Conservation (phyloP, 2,113 vertebrate genomes). For the Salvelinus namaycush region DNA sequence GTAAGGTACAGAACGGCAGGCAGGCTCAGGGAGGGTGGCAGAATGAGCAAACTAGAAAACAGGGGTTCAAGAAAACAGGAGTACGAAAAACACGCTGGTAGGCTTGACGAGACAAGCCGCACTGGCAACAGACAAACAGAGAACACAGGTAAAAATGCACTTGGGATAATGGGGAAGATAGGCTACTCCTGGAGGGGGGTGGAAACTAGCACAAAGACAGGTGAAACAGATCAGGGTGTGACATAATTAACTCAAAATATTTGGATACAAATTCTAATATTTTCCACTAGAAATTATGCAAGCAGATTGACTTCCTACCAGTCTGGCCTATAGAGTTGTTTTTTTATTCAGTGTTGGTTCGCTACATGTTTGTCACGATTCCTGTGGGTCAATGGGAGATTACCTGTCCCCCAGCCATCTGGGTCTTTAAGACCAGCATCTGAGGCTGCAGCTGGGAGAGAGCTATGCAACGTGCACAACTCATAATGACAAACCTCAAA, state of each 20-base stretch:
- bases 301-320: slow-evolving; percentile 25
- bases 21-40: too few relatives aligned
- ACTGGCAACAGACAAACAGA: too few relatives aligned
- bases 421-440: slow-evolving; percentile 28
- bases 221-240: too few relatives aligned
- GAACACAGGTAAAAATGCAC: too few relatives aligned
- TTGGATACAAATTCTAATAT: not conserved
- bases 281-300: slow-evolving; percentile 8
- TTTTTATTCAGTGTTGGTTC: slow-evolving; percentile 12
- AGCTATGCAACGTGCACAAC: not conserved
- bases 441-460: slow-evolving; percentile 26
- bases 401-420: slow-evolving; percentile 52
- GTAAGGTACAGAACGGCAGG: too few relatives aligned
- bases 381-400: slow-evolving; percentile 37
- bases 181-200: too few relatives aligned
- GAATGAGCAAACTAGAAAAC: too few relatives aligned
- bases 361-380: slow-evolving; percentile 30
- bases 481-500: not conserved
- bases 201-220: too few relatives aligned
- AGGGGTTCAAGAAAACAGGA: too few relatives aligned
- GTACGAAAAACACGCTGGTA: too few relatives aligned
- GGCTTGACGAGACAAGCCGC: too few relatives aligned
- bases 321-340: slow-evolving; percentile 42
- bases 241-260: not conserved
- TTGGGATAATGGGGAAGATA: too few relatives aligned